phyloP scores from a whole-genome alignment of 1,140 invertebrate genomes.

The Protaetia brevitarsis region DNA sequence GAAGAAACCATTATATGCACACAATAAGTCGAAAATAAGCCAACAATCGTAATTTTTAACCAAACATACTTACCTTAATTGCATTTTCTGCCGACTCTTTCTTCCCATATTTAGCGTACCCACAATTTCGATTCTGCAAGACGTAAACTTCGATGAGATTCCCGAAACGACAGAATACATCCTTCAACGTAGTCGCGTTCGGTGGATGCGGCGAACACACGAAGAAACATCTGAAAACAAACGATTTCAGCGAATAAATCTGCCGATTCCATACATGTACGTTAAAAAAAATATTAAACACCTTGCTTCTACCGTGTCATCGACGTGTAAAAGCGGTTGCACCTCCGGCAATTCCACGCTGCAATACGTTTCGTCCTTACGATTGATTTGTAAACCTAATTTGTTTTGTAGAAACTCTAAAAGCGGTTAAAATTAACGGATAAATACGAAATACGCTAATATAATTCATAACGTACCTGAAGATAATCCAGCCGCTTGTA shows the following conservation, averaged over 20 bases:
- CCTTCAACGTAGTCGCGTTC: constrained; percentile 74
- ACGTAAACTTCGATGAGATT: constrained; percentile 89
- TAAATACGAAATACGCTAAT: not conserved
- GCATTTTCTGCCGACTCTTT: constrained; percentile 75
- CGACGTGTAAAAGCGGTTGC: constrained; percentile 70
- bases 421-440: not conserved
- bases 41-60: not conserved
- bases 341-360: constrained; percentile 69
- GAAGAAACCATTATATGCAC: too few species aligned
- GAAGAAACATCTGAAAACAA: constrained; percentile 60
- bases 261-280: not conserved
- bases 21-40: too few species aligned
- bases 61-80: constrained; percentile 64
- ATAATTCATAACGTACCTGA: constrained; percentile 45
- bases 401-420: constrained; percentile 16
- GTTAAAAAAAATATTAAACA: constrained; percentile 32
- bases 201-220: constrained; percentile 80
- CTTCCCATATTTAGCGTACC: constrained; percentile 85
- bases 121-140: constrained; percentile 84
- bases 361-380: constrained; percentile 36
- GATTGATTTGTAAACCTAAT: constrained; percentile 3
- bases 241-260: not conserved
- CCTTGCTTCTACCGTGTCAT: constrained; percentile 65
- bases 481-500: constrained; percentile 63
- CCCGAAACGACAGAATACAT: constrained; percentile 91